phyloP scores from a whole-genome alignment of 2,797 vertebrate genomes.

The Odontamblyopus lacepedii region DNA sequence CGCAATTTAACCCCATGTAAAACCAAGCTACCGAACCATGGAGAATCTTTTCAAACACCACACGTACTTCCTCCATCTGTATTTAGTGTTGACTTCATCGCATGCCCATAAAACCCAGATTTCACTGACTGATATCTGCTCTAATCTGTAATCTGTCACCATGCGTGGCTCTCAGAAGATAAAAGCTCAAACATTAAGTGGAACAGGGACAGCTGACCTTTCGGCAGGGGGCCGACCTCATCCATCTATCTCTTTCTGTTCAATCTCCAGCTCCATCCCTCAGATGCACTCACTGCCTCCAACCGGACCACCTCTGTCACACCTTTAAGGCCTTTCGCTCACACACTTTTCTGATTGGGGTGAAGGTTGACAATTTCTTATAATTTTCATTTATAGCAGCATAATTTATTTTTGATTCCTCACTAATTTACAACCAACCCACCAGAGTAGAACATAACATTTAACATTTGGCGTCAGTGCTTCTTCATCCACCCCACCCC shows the following conservation, averaged over 20 bases:
- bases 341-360: not conserved
- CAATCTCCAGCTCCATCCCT: slow-evolving; percentile 20
- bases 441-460: not conserved
- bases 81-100: slow-evolving; percentile 1
- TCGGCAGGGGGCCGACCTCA: slow-evolving; percentile 29
- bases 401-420: not conserved
- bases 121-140: slow-evolving; percentile 34
- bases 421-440: not conserved
- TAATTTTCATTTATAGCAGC: not conserved
- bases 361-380: not conserved
- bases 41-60: not conserved
- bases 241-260: slow-evolving; percentile 40
- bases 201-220: slow-evolving; percentile 50
- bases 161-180: slow-evolving; percentile 28
- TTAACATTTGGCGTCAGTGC: no score
- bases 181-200: slow-evolving; percentile 51
- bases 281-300: not conserved
- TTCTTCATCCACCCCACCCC: no score
- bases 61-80: not conserved
- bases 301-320: not conserved
- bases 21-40: not conserved
- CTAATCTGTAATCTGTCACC: slow-evolving; percentile 34
- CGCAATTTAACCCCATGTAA: slow-evolving; percentile 10
- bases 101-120: not conserved
- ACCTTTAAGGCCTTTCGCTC: slow-evolving; percentile 6